phyloP scores from a whole-genome alignment of 2,113 vertebrate species.

The Phyllostomus discolor region DNA sequence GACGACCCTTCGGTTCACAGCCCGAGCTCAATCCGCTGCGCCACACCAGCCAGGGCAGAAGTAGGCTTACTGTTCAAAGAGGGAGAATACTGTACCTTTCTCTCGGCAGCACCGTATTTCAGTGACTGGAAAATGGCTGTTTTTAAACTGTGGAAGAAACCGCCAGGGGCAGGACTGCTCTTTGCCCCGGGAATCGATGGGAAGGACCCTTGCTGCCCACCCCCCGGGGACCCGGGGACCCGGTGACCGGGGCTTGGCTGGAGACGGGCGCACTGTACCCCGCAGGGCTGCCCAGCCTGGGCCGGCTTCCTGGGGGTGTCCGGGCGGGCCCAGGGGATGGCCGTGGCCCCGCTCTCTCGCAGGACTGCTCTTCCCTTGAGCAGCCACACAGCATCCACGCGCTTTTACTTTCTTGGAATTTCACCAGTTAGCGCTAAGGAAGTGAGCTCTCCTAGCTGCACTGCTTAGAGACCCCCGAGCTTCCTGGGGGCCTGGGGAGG shows the following conservation, averaged over 20 bases:
- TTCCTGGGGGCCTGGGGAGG: background rate
- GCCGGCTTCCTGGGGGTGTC: background rate
- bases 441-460: background rate
- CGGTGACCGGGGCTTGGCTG: background rate
- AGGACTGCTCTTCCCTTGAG: background rate
- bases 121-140: background rate
- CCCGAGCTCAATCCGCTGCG: too few relatives aligned
- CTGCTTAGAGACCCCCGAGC: background rate
- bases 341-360: background rate
- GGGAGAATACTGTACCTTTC: rapidly evolving
- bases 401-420: background rate
- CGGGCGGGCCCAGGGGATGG: background rate
- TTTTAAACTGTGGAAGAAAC: background rate
- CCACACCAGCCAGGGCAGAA: too few relatives aligned
- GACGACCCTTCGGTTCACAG: too few relatives aligned
- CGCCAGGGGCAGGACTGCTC: rapidly evolving
- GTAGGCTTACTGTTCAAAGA: background rate
- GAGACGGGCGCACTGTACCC: rapidly evolving
- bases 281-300: too few relatives aligned
- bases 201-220: background rate
- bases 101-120: rapidly evolving
- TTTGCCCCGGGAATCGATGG: rapidly evolving
- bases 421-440: background rate
- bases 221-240: too few relatives aligned
- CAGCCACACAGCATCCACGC: too few relatives aligned